These are phyloP conservation scores for Acanthosepion lycidas DNA, from an alignment of 2,888 invertebrate genomes.

Conservation along the genomic window DNA sequence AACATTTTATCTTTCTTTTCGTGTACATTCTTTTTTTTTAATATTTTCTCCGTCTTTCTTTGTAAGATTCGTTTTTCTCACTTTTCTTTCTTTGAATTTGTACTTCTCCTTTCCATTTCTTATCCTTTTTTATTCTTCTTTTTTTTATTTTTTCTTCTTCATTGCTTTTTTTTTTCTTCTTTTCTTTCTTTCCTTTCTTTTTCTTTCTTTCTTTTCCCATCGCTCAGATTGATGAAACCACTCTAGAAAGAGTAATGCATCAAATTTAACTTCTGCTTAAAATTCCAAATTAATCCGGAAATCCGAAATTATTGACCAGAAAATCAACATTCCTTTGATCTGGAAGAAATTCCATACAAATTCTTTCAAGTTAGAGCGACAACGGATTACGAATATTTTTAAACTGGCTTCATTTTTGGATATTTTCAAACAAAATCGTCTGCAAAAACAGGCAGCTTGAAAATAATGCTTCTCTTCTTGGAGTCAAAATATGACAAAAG, in stretches of 20 bases:
- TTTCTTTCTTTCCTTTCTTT: no score
- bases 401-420: not conserved
- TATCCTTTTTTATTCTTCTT: no score
- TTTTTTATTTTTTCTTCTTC: no score
- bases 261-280: not conserved
- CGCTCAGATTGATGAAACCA: not conserved
- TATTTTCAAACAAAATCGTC: not conserved
- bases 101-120: no score
- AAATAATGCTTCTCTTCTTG: not conserved
- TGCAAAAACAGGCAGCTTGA: not conserved
- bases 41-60: not conserved
- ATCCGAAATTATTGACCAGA: not conserved
- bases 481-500: not conserved
- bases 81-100: no score
- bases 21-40: no score
- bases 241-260: not conserved
- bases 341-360: not conserved
- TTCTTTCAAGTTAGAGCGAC: not conserved
- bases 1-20: no score
- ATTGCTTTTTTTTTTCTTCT: no score
- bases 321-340: not conserved
- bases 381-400: not conserved
- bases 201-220: no score
- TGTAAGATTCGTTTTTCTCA: not conserved
- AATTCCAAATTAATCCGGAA: conserved; percentile 15